These are phyloP conservation scores for Tauraco erythrolophus DNA, from an alignment of 2,113 vertebrate species.

Conservation along the genomic window DNA sequence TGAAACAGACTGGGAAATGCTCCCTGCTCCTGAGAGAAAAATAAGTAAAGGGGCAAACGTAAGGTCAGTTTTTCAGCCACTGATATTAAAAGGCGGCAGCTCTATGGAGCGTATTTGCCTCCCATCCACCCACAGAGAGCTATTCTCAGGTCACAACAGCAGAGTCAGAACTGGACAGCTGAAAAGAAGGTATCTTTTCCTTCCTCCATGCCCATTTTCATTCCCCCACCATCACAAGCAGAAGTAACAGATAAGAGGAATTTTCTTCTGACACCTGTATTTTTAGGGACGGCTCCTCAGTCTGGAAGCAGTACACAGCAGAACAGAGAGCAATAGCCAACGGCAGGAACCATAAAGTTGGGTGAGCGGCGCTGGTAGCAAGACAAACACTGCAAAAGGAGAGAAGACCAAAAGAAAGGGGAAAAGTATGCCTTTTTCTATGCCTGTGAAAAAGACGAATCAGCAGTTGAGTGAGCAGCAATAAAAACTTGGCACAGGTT, in stretches of 20 bases:
- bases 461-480: conserved; percentile 46
- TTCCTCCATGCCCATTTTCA: background rate
- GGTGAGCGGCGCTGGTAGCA: background rate
- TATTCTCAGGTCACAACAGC: background rate
- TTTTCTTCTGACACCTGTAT: background rate
- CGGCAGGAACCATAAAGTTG: background rate
- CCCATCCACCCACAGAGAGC: background rate
- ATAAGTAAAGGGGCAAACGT: background rate
- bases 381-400: background rate
- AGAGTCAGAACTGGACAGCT: background rate
- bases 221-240: background rate
- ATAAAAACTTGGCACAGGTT: conserved; percentile 62
- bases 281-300: background rate
- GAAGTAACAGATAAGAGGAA: background rate
- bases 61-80: background rate
- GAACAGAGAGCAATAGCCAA: background rate
- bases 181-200: background rate
- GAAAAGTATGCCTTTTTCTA: background rate
- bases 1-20: background rate
- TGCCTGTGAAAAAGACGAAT: conserved; percentile 12
- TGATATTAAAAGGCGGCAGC: background rate
- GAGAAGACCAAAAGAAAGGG: background rate
- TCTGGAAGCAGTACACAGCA: background rate
- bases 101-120: background rate
- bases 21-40: background rate